phyloP scores from a whole-genome alignment of 92 coral and sea anemone species.

The Zoanthus sociatus region DNA sequence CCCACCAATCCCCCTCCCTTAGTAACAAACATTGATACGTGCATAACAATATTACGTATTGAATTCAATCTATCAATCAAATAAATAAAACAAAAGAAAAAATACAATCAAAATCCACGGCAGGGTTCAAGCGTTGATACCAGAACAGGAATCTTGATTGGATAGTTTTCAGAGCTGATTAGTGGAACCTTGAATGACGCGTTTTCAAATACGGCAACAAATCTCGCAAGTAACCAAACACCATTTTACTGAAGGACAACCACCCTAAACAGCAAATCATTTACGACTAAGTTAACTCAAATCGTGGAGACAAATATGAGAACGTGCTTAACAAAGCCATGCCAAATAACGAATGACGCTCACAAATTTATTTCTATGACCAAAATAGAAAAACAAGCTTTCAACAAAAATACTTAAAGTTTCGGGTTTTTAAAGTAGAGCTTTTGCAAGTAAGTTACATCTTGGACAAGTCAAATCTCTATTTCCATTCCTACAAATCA shows the following conservation, averaged over 20 bases:
- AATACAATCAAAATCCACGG: constrained; percentile 32
- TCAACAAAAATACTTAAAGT: neutral
- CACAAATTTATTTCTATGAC: neutral
- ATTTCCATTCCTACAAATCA: neutral
- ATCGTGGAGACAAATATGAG: neutral
- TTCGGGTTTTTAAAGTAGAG: too few species aligned
- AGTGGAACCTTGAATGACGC: neutral
- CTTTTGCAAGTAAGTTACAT: neutral
- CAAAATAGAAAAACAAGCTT: neutral
- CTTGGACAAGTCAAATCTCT: neutral
- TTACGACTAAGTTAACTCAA: neutral
- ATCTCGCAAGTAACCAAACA: neutral
- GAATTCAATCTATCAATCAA: constrained; percentile 10
- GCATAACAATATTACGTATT: neutral
- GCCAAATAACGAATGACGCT: neutral
- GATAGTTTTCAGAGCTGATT: constrained; percentile 22
- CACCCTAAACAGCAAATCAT: neutral
- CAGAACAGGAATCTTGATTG: constrained; percentile 21
- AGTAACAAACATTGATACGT: neutral
- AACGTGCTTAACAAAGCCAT: neutral
- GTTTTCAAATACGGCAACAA: neutral
- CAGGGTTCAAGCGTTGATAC: constrained; percentile 45
- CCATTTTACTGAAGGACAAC: neutral
- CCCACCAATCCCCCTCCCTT: too few species aligned
- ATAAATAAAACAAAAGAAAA: constrained; percentile 10